These are phyloP conservation scores for Cynoglossus semilaevis DNA, from an alignment of 2,113 vertebrate genomes.

Conservation along the genomic window DNA sequence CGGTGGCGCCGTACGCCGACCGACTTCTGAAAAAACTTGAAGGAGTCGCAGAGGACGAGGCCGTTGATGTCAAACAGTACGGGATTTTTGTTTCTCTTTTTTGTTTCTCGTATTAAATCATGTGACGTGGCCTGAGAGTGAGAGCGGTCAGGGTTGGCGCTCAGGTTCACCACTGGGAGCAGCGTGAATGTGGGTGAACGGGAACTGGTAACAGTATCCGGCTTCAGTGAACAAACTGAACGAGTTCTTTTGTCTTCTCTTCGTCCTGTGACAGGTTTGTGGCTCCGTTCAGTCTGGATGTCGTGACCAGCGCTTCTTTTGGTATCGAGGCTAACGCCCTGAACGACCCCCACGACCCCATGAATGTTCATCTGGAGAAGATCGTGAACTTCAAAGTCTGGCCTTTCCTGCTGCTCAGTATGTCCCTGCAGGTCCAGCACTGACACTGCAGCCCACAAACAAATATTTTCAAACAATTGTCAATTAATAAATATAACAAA, in stretches of 20 bases:
- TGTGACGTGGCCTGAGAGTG: neutral
- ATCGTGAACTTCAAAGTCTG: conserved; percentile 61
- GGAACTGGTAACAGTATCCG: too few relatives aligned
- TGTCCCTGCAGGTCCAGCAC: neutral
- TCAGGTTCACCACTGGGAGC: too few relatives aligned
- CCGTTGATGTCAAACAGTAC: conserved; percentile 68
- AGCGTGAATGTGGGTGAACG: too few relatives aligned
- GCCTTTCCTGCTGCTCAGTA: conserved; percentile 33
- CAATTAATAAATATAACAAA: too few relatives aligned
- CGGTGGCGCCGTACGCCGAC: conserved; percentile 55
- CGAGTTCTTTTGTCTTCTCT: too few relatives aligned
- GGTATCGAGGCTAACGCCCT: conserved; percentile 81
- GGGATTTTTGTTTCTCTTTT: conserved; percentile 8
- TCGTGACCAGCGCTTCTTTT: conserved; percentile 80
- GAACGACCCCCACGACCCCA: conserved; percentile 79
- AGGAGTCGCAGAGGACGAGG: conserved; percentile 37
- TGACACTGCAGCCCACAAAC: too few relatives aligned
- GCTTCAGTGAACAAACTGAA: neutral
- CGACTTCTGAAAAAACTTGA: conserved; percentile 54
- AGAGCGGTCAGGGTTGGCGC: too few relatives aligned
- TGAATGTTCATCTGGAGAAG: conserved; percentile 71
- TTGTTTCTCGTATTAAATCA: neutral
- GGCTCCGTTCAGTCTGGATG: conserved; percentile 81
- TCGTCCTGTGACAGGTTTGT: conserved; percentile 65
- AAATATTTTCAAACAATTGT: too few relatives aligned